Percentiles rank a stretch among this genome's conserved stretches.
phyloP scores from a whole-genome alignment of 2,888 invertebrate genomes.

The Yponomeuta sedellus region DNA sequence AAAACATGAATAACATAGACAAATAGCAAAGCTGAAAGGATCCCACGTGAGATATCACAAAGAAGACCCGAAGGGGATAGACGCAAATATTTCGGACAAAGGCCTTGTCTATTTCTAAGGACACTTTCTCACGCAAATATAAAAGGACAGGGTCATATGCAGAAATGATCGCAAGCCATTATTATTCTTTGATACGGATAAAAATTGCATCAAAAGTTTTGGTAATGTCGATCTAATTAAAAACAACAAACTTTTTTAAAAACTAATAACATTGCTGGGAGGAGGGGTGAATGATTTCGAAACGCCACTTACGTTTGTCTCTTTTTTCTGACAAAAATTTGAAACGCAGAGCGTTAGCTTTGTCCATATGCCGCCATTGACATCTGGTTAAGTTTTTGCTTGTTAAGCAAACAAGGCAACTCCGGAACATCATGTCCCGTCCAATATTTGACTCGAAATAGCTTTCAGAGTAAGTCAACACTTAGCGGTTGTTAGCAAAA shows the following conservation, averaged over 20 bases:
- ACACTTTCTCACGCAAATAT: slow-evolving; percentile 53
- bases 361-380: slow-evolving; percentile 21
- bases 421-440: not conserved
- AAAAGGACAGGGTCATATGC: slow-evolving; percentile 17
- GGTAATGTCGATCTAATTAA: too few species aligned
- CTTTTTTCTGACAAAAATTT: not conserved
- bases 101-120: not conserved
- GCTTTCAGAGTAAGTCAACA: slow-evolving; percentile 23
- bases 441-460: too few species aligned
- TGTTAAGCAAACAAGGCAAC: not conserved
- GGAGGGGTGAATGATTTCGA: slow-evolving; percentile 36
- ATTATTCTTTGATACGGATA: slow-evolving; percentile 2
- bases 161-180: slow-evolving; percentile 14
- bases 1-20: slow-evolving; percentile 26
- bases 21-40: slow-evolving; percentile 37
- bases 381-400: slow-evolving; percentile 42
- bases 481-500: slow-evolving; percentile 29
- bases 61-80: slow-evolving; percentile 42
- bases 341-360: not conserved
- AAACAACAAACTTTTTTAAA: not conserved
- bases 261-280: slow-evolving; percentile 25
- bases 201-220: too few species aligned
- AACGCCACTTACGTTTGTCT: slow-evolving; percentile 5
- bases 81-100: slow-evolving; percentile 30
- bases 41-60: slow-evolving; percentile 36